Base-by-base conservation (phyloP, 2,113 vertebrate genomes). In the Vireo altiloquus region DNA sequence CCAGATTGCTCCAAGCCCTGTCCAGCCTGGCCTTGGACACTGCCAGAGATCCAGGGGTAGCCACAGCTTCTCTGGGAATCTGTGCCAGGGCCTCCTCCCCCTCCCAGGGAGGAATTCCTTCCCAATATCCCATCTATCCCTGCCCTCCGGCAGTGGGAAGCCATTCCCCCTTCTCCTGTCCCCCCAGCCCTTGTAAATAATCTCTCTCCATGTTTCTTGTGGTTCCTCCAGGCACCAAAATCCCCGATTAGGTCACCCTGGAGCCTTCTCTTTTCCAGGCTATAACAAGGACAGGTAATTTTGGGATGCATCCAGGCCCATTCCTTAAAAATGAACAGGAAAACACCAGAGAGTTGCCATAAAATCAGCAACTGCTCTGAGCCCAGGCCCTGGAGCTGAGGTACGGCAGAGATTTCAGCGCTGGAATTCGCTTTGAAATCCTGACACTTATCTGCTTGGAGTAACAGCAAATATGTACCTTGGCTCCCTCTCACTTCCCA, bases 361-460 rank as follows among this genome's bases (percentile, higher is more conserved):
- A 54, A 82, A 44, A 88, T 47, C 4, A 2, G 16, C 27, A 10
- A 40, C 23, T 39, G 53, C 40, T 87, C 49, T 1, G 7, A 83
- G 37, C 1, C 24, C 4, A 16, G 78, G 60, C 54, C 59, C 1
- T 1, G 37, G 70, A 93, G 89, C 65, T 50, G 50, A 74, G 61
- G 60, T 21, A 16, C 30, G 22, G 82, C 37, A 3, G 63, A 56
- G 40, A 89, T 80, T 65, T 71, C 85, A 54, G 64, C 6, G 3
- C 80, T 40, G 50, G 91, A 33, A 82, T 93, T 83, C 25, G 9
- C 63, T 94, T 61, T 52, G 83, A 95, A 93, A 85, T 5, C 39
- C 79, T 23, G 83, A 94, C 89, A 72, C 90, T 96, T 82, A 60
- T 82, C 95, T 94, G 79, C 85, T 39, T 23, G 28, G 65, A 89